Base-by-base conservation (phyloP, 1,140 invertebrate genomes). In the silkworm (Bombyx mori) region DNA sequence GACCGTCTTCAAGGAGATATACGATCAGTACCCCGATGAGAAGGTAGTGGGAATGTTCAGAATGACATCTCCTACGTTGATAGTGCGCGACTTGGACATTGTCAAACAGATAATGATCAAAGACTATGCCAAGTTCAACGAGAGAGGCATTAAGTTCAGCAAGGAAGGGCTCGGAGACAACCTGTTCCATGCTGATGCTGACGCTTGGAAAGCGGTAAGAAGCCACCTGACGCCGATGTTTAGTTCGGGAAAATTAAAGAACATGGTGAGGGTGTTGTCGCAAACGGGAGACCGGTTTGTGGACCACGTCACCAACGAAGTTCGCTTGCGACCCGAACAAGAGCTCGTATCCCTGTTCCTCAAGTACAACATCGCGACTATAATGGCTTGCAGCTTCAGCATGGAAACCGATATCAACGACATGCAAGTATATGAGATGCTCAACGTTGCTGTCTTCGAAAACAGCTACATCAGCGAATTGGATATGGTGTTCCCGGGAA, bases 231-330 rank as follows among this genome's bases (percentile, higher is more conserved):
- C 87, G 1, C 90, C 91, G 0, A 86, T 89, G 5, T 92, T 92
- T 62, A 89, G 90, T 0, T 82, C 90, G 0, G 88, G 83, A 4
- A 91, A 91, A 73, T 74, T 92, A 8, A 91, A 90, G 65, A 67
- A 63, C 10, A 90, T 91, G 86, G 69, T 85, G 42, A 62, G 74
- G 8, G 62, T 75, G 5, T 66, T 89, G 0, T 53, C 69, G 0
- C 62, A 66, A 55, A 71, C 76, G 10, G 73, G 64, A 0, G 65
- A 79, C 8, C 67, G 79, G 61, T 74, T 88, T 58, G 56, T 62
- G 0, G 58, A 71, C 3, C 57, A 80, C 7, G 58, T 88, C 0
- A 62, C 68, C 48, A 57, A 35, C 35, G 7, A 61, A 10, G 57
- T 35, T 6, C 48, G 18, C 43, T 58, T 44, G 49, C 48, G 56